phyloP scores from a whole-genome alignment of 2,797 vertebrate species.

The Enoplosus armatus region DNA sequence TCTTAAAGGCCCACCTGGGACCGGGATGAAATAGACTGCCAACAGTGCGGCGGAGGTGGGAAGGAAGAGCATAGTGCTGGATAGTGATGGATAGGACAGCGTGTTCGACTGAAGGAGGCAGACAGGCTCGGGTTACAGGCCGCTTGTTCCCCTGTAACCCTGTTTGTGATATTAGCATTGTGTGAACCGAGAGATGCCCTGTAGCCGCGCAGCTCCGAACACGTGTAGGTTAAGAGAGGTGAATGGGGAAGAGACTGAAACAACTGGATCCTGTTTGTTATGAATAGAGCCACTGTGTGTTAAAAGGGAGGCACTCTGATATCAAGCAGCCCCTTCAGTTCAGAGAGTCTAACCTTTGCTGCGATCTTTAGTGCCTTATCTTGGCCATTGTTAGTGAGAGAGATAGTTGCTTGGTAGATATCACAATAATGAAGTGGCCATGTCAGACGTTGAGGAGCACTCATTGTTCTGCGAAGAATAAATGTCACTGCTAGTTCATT shows the following conservation, averaged over 20 bases:
- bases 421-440: constrained; percentile 55
- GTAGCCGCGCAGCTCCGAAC: constrained; percentile 57
- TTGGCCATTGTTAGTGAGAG: constrained; percentile 49
- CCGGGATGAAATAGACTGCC: constrained; percentile 75
- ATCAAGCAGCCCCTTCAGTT: constrained; percentile 49
- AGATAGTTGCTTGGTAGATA: constrained; percentile 39
- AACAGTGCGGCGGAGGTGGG: constrained; percentile 67
- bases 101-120: constrained; percentile 59
- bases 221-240: constrained; percentile 52
- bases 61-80: constrained; percentile 55
- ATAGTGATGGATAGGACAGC: constrained; percentile 76
- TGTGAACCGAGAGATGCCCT: constrained; percentile 56
- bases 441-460: constrained; percentile 44
- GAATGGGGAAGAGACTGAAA: constrained; percentile 40
- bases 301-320: constrained; percentile 36
- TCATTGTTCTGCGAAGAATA: constrained; percentile 54
- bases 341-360: constrained; percentile 48
- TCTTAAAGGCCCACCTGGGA: constrained; percentile 83
- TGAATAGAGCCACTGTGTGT: constrained; percentile 61
- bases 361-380: constrained; percentile 45
- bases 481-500: constrained; percentile 26
- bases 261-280: constrained; percentile 51
- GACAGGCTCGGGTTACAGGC: constrained; percentile 68
- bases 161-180: constrained; percentile 65
- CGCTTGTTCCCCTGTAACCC: constrained; percentile 61